Evolutionary conservation across 2,113 vertebrate species (phyloP).

Genomic region (Picathartes gymnocephalus): DNA sequence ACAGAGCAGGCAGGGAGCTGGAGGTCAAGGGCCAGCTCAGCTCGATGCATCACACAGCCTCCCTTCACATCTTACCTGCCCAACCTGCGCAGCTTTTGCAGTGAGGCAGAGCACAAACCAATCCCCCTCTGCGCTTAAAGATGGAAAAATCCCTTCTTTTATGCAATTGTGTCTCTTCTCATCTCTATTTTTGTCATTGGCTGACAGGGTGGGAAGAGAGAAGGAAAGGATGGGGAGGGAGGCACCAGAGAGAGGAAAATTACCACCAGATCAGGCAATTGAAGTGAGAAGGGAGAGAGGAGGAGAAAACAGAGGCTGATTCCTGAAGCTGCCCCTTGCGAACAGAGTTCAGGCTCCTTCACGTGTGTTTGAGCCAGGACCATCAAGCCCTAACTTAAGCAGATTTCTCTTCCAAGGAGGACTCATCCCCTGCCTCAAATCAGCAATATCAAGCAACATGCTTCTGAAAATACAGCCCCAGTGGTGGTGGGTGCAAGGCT

Average conservation of each 20-base stretch:
- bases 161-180: not conserved
- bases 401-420: not conserved
- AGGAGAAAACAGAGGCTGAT: not conserved
- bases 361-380: not conserved
- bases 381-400: not conserved
- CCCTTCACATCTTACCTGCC: not conserved
- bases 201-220: not conserved
- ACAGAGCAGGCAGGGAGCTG: not conserved
- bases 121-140: not conserved
- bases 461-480: not conserved
- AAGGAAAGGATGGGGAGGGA: not conserved
- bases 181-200: conserved; percentile 25
- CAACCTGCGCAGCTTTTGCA: not conserved
- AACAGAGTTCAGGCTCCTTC: not conserved
- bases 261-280: not conserved
- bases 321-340: not conserved
- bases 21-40: not conserved
- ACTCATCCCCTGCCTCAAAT: not conserved
- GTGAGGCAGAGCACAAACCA: rapidly evolving
- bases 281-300: not conserved
- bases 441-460: not conserved
- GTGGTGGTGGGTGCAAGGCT: not conserved
- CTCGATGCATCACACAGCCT: not conserved
- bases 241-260: not conserved
- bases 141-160: conserved; percentile 15